phyloP scores from a whole-genome alignment of 2,888 invertebrate species.

The Callosobruchus maculatus region DNA sequence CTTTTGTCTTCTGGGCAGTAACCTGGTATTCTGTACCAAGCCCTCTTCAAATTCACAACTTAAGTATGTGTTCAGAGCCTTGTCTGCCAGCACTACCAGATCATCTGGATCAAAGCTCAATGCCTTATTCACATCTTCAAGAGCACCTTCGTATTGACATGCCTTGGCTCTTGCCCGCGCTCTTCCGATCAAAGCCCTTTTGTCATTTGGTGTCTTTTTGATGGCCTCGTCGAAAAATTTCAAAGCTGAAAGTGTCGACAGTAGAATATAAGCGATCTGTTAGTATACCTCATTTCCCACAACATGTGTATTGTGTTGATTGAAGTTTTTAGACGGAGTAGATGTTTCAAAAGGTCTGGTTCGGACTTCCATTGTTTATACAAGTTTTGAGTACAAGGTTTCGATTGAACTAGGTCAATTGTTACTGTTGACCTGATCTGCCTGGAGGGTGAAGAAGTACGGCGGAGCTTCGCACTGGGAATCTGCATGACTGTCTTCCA shows the following conservation, averaged over 20 bases:
- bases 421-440: no score
- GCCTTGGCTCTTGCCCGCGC: slow-evolving; percentile 55
- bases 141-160: slow-evolving; percentile 54
- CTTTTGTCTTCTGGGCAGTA: slow-evolving; percentile 38
- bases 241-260: slow-evolving; percentile 29
- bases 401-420: no score
- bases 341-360: no score
- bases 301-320: no score
- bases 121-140: slow-evolving; percentile 54
- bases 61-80: slow-evolving; percentile 42
- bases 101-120: slow-evolving; percentile 37
- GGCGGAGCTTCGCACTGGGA: no score
- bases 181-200: slow-evolving; percentile 54
- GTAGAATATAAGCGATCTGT: no score
- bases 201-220: slow-evolving; percentile 46
- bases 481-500: no score
- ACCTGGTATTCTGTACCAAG: slow-evolving; percentile 38
- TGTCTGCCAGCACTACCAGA: slow-evolving; percentile 37
- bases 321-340: no score
- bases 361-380: no score
- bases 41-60: slow-evolving; percentile 46
- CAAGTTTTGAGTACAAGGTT: no score
- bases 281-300: no score
- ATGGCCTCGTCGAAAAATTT: slow-evolving; percentile 40
- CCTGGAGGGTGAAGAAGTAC: no score